Evolutionary conservation across 2,888 invertebrate genomes (phyloP), one percentile per base, ranked within the genome.

Genomic region (Adineta ricciae): DNA sequence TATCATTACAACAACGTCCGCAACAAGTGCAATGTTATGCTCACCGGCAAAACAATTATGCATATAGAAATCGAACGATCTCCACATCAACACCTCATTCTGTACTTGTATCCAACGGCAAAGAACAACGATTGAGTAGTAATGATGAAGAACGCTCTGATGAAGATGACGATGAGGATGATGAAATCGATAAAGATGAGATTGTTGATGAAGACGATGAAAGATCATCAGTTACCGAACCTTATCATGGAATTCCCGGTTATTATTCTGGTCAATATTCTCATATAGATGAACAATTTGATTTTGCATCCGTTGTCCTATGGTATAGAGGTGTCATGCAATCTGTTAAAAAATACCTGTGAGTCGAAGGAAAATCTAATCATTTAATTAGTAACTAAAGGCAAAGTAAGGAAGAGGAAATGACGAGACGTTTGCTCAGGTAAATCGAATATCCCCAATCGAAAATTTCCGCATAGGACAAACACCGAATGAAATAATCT

Each of bases 221-320:
- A 56, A 56, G 56, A 56, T 56, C 56, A 46, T 46, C 46, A 5
- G 46, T 46, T 46, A 46, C 46, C 8, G 46, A 46, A 46, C 46
- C 46, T 5, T 46, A 5, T 46, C 46, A 5, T 50, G 50, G 19
- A 7, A 32, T 64, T 27, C 64, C 64, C 19, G 32, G 11, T 64
- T 64, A 78, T 41, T 78, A 78, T 78, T 41, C 38, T 41, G 8
- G 14, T 78, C 41, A 41, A 78, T 41, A 78, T 78, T 2, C 38
- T 24, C 24, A 78, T 41, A 2, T n/a, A 5, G 78, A 41, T 78
- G 41, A n/a, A n/a, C 14, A 78, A 24, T 78, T 78, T 41, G 78
- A 78, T 78, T 41, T 78, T 41, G 78, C 78, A 78, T 78, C 78
- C 41, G 78, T 78, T 78, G 78, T 78, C n/a, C 24, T 78, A 41